Evolutionary conservation across 2,113 vertebrate species (phyloP).

Genomic region (Cariama cristata): DNA sequence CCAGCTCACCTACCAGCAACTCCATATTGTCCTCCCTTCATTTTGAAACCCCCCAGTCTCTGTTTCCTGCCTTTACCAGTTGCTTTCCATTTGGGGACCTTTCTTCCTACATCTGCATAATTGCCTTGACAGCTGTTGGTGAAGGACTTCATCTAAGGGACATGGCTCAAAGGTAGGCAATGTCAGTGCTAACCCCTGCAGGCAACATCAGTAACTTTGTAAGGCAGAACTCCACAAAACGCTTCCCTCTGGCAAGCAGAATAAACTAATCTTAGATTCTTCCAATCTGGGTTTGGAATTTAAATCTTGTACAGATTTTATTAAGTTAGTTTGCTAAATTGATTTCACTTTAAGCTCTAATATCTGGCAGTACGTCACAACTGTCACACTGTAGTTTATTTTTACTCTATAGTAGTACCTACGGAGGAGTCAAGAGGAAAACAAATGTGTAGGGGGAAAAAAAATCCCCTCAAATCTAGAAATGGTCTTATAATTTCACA

Average conservation of each 20-base stretch:
- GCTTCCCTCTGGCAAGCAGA: not conserved
- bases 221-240: not conserved
- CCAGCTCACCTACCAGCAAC: not conserved
- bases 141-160: not conserved
- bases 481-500: rapidly evolving
- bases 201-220: rapidly evolving
- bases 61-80: not conserved
- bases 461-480: no score
- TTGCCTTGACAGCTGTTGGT: not conserved
- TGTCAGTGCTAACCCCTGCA: not conserved
- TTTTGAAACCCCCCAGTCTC: no score
- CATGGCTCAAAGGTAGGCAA: rapidly evolving
- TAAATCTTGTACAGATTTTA: not conserved
- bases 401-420: not conserved
- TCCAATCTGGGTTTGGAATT: not conserved
- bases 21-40: rapidly evolving
- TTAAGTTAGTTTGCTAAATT: not conserved
- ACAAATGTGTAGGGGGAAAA: not conserved
- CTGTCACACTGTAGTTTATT: rapidly evolving
- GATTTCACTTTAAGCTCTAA: not conserved
- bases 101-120: not conserved
- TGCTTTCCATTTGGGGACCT: not conserved
- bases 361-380: rapidly evolving
- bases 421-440: not conserved
- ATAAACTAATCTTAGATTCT: rapidly evolving